phyloP scores from a whole-genome alignment of 1,140 invertebrate genomes.

The Stegodyphus mimosarum region DNA sequence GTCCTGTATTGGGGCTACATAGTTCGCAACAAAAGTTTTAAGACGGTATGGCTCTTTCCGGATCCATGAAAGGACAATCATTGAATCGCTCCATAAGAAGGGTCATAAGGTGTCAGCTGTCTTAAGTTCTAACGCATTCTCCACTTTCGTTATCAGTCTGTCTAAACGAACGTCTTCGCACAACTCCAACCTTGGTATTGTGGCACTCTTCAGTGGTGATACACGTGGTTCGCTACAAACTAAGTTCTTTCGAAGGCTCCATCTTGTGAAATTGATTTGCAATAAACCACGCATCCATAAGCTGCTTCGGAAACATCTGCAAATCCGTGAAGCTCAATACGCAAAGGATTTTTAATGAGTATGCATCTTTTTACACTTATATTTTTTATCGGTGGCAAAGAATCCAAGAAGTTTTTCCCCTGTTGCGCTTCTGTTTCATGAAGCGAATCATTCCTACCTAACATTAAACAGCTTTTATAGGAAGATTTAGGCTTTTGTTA shows the following conservation, averaged over 20 bases:
- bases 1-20: constrained; percentile 67
- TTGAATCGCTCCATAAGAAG: constrained; percentile 67
- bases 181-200: constrained; percentile 36
- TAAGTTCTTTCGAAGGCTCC: neutral
- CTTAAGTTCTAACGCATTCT: neutral
- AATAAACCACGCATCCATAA: constrained; percentile 58
- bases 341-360: neutral
- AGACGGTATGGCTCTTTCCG: constrained; percentile 62
- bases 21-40: constrained; percentile 68
- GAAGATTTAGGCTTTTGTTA: constrained; percentile 55
- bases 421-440: constrained; percentile 20
- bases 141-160: constrained; percentile 1
- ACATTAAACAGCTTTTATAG: constrained; percentile 32
- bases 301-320: constrained; percentile 52
- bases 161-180: constrained; percentile 14
- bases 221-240: constrained; percentile 31
- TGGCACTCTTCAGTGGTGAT: constrained; percentile 39
- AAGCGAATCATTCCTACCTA: constrained; percentile 60
- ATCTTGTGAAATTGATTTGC: neutral
- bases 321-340: constrained; percentile 47
- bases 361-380: constrained; percentile 3
- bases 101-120: constrained; percentile 3
- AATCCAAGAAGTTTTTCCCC: constrained; percentile 29
- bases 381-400: neutral
- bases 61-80: constrained; percentile 67